Base-by-base conservation (phyloP, 2,888 invertebrate genomes). In the Acrobasis consociella region DNA sequence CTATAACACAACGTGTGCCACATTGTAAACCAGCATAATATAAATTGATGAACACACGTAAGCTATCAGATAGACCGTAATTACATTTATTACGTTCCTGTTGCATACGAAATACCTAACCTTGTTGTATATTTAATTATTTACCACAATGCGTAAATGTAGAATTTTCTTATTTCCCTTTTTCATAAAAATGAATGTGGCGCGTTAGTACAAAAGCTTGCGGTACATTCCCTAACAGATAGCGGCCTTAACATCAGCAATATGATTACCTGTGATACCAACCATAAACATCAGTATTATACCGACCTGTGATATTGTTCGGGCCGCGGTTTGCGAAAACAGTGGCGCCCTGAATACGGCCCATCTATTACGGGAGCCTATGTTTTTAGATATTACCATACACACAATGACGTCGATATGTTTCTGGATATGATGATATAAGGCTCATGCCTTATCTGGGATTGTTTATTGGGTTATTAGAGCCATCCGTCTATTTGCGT, bases 251-350 rank as follows among this genome's bases (percentile, higher is more conserved):
- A 22, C 22, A 22, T 22, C 22, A 22, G 22, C 22, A 22, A 22
- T 3, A 22, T 22, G 22, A 22, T 22, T 22, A 22, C 22, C 22
- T 22, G 22, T n/a, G 38, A 56, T 42, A n/a, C 5, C 17, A 17
- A 13, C 38, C 16, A 11, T 42, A 56, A 17, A 56, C 39, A 42
- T 16, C n/a, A 10, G 38, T 17, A 8, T 8, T 42, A 56, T 56
- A 42, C 42, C 50, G 16, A 60, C 38, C 38, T 50, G 59, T 49
- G 31, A 39, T 58, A 58, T 51, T 60, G 60, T 38, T 37, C 60
- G 38, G 60, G 37, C 50, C 31, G 9, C 60, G 38, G 38, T 60
- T 51, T 16, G 37, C 9, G 50, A 15, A 37, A 51, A 60, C 60
- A 60, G 51, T 16, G 31, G 1, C 17, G 49, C 38, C 31, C 50